phyloP scores from a whole-genome alignment of 2,797 vertebrate genomes.

The Apodemus agrarius region DNA sequence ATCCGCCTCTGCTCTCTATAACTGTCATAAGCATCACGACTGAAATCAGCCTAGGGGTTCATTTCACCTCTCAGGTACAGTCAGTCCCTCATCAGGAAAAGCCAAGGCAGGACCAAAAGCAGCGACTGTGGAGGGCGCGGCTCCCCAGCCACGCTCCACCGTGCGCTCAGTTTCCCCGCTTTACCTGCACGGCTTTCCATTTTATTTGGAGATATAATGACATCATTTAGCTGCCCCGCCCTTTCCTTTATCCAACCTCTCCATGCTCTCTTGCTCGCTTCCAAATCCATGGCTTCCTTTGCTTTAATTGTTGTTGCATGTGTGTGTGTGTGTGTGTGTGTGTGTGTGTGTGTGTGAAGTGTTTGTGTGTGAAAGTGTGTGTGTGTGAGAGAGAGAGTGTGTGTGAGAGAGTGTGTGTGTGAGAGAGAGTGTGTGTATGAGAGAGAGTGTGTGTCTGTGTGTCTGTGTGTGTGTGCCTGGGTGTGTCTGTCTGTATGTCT shows the following conservation, averaged over 20 bases:
- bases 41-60: background rate
- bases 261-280: background rate
- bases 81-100: background rate
- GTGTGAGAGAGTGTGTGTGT: background rate
- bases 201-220: background rate
- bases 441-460: too few species aligned
- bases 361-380: too few species aligned
- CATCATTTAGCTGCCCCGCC: background rate
- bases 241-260: background rate
- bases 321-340: background rate
- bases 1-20: background rate
- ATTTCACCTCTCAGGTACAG: background rate
- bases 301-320: background rate
- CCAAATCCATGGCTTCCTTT: too few species aligned
- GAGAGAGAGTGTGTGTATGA: too few species aligned
- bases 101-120: too few species aligned
- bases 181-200: background rate
- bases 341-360: background rate
- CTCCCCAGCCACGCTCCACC: too few species aligned
- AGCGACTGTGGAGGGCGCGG: background rate
- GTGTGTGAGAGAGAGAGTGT: too few species aligned
- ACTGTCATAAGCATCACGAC: too few species aligned
- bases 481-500: background rate
- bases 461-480: background rate
- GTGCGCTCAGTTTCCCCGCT: background rate